Conservation (phyloP, 2,113 vertebrate genomes). For the Tetraodon nigroviridis region DNA sequence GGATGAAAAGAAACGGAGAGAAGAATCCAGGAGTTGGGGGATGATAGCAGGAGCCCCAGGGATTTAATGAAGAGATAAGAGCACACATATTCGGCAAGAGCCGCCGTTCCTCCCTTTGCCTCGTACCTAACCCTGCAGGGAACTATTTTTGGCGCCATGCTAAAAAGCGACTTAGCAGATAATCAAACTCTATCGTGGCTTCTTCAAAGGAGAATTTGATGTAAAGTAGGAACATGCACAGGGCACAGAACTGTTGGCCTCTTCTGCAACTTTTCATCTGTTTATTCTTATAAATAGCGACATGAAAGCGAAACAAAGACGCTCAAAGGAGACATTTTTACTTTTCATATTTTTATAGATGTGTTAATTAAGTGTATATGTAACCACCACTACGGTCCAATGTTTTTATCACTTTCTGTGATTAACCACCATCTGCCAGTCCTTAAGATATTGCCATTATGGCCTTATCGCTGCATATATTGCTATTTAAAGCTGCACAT, state of each 20-base stretch:
- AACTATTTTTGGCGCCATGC: constrained; percentile 15
- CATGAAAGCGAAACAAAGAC: too few relatives aligned
- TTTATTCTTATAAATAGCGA: too few relatives aligned
- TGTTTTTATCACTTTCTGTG: not conserved
- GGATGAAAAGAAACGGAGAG: constrained; percentile 35
- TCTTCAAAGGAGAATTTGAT: too few relatives aligned
- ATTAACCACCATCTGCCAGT: constrained; percentile 55
- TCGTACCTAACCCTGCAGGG: constrained; percentile 25
- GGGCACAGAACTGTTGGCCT: too few relatives aligned
- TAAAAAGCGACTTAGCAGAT: constrained; percentile 1
- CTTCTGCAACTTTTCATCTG: too few relatives aligned
- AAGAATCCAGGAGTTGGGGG: constrained; percentile 46
- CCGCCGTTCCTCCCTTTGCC: constrained; percentile 47
- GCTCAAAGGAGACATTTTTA: too few relatives aligned
- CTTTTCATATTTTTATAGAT: too few relatives aligned
- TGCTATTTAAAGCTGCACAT: constrained; percentile 78
- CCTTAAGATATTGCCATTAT: constrained; percentile 22
- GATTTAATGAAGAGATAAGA: constrained; percentile 73
- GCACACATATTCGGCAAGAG: constrained; percentile 51
- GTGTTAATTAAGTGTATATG: too few relatives aligned
- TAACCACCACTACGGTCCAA: too few relatives aligned
- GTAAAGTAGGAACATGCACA: too few relatives aligned
- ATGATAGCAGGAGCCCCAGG: constrained; percentile 62
- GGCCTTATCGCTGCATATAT: constrained; percentile 51
- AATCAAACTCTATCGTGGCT: too few relatives aligned